Evolutionary conservation across 2,113 vertebrate species (phyloP), one percentile per base, ranked within the genome.

Genomic region (Octodon degus): DNA sequence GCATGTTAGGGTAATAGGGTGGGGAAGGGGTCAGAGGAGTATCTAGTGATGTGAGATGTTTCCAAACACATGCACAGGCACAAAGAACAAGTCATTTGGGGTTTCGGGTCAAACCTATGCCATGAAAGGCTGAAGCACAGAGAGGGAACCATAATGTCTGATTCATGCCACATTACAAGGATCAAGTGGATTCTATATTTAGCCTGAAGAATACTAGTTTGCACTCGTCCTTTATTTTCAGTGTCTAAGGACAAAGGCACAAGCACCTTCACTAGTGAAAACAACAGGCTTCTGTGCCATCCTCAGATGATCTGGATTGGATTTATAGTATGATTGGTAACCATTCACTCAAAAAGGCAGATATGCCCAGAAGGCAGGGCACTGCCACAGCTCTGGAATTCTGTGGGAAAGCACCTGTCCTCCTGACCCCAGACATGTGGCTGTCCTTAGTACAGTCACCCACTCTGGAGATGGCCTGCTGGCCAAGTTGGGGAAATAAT

Each of bases 241-340:
- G 74, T 94, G 11, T 95, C 43, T 34, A 83, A 70, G 68, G 74
- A 77, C 65, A 47, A 55, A 94, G 80, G n/a, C n/a, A 89, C 22
- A 72, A 94, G 34, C 55, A n/a, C 32, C 79, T 89, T 80, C 34
- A 40, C 70, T 53, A 79, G n/a, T 34, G 30, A 72, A 27, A 65
- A 17, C 24, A 60, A 16, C 20, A 72, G 22, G 34, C 20, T 20
- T 62, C 70, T 82, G 53, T 40, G 14, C 34, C 40, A 40, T 34
- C 62, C 65, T n/a, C 55, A 2, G 74, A 55, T 53, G 32, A 62
- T 84, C 16, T 53, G 76, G 43, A 62, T 1, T 34, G 60, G 9
- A 60, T 94, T 74, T 24, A 53, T 6, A 74, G 30, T 77, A 58
- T 65, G 50, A 55, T 40, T 43, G n/a, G 47, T 2, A 53, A 53